These are phyloP conservation scores for Eulemur rubriventer DNA, from an alignment of 2,797 vertebrate species.

Conservation along the genomic window DNA sequence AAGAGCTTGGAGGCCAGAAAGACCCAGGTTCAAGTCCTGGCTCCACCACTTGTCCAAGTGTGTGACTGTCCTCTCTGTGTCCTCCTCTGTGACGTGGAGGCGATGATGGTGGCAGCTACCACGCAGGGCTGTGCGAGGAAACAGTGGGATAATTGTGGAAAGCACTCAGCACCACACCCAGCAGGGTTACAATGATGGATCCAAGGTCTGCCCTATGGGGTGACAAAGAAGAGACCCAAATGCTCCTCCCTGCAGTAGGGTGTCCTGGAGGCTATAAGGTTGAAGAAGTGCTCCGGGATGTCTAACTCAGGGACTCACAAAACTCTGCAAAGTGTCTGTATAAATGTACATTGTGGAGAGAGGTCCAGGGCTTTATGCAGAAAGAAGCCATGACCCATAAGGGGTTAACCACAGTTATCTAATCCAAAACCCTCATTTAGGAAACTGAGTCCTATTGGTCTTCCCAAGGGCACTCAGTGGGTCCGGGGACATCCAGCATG, in stretches of 20 bases:
- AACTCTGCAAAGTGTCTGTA: neutral
- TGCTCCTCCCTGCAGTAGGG: accelerated
- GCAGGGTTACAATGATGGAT: neutral
- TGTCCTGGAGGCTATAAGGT: neutral
- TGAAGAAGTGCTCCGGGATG: neutral
- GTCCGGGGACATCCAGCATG: neutral
- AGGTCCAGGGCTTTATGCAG: neutral
- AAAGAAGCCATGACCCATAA: neutral
- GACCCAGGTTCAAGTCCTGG: neutral
- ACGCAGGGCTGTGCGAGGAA: neutral
- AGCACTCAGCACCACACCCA: neutral
- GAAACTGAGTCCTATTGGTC: neutral
- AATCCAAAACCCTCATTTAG: neutral
- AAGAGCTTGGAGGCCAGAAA: neutral
- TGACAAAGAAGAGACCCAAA: neutral
- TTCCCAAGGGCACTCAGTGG: accelerated
- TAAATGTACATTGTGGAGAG: neutral
- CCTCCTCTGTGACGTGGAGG: neutral
- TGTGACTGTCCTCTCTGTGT: neutral
- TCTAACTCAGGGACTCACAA: neutral
- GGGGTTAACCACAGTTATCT: neutral
- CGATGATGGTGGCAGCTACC: neutral
- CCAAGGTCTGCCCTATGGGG: neutral
- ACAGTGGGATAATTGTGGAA: neutral
- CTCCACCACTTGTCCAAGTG: neutral